These are phyloP conservation scores for Brachionus manjavacas DNA, from an alignment of 1,140 invertebrate genomes.

Conservation along the genomic window DNA sequence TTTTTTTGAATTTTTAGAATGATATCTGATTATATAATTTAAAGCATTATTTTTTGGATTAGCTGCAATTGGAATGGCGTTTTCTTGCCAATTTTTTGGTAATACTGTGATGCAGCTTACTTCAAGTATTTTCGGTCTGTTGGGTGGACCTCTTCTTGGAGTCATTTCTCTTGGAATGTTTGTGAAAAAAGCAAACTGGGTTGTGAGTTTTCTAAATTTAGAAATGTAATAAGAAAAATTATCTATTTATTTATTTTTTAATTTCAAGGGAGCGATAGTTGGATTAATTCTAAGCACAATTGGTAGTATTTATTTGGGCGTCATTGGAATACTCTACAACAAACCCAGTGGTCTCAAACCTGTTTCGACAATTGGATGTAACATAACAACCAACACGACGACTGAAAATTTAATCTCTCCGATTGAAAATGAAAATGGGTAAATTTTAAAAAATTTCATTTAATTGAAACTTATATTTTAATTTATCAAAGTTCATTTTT, in stretches of 20 bases:
- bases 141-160: constrained; percentile 56
- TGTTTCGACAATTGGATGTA: background rate
- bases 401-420: background rate
- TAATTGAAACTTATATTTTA: background rate
- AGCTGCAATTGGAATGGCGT: constrained; percentile 49
- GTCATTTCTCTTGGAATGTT: constrained; percentile 82
- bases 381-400: background rate
- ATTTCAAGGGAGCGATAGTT: background rate
- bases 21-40: constrained; percentile 60
- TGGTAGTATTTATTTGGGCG: background rate
- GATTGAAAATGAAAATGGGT: background rate
- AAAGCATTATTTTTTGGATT: constrained; percentile 56
- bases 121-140: constrained; percentile 52
- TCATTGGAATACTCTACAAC: background rate
- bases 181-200: constrained; percentile 73
- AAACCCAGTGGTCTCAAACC: constrained; percentile 28
- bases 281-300: constrained; percentile 23
- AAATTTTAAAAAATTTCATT: background rate
- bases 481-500: background rate
- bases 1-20: background rate
- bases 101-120: constrained; percentile 49
- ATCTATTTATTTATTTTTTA: background rate
- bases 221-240: background rate
- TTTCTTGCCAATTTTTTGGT: constrained; percentile 46
- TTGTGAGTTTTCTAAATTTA: constrained; percentile 58